Base-by-base conservation (phyloP, 2,797 vertebrate species). In the Alfaro cultratus region DNA sequence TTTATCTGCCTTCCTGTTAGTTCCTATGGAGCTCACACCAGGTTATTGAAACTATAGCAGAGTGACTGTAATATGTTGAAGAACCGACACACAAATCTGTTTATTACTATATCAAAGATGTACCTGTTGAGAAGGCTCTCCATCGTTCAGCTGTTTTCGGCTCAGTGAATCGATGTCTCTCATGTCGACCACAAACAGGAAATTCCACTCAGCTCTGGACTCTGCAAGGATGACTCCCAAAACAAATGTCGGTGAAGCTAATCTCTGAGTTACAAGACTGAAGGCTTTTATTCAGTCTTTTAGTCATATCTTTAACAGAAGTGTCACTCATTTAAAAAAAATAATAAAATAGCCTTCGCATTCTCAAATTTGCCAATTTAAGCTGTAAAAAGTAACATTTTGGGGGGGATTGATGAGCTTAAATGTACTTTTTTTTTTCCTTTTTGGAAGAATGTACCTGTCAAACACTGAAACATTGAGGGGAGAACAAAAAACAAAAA, bases 401-500 rank as follows among this genome's bases (percentile, higher is more conserved):
- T 74, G 34, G 74, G 39, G 57, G 1, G 1, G 55, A 43, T 45
- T 18, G 62, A 80, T 26, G 64, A 64, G 73, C 74, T 23, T 43
- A 80, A 81, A 83, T 49, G 53, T n/a, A 64, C 16, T 68, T 71
- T 16, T 6, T 1, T 16, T 9, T 23, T 9, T n/a, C 2, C 23
- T 51, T 45, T 73, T 71, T 80, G 71, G 85, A 21, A 36, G 21
- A 26, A 62, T 78, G 67, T 68, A 78, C 77, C 53, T 64, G 78
- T 83, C 73, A 62, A 83, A 79, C 60, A 13, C 7, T 1, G 23
- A 75, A 46, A 18, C 34, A 45, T 75, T 79, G 49, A 75, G 76
- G 74, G 77, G 81, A 83, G 47, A 83, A 85, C 57, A 47, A 26
- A 77, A 84, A 82, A 83, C 26, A 74, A 84, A 82, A 84, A 31